Base-by-base conservation (phyloP, 2,113 vertebrate species). In the Calyptommatus sinebrachiatus region DNA sequence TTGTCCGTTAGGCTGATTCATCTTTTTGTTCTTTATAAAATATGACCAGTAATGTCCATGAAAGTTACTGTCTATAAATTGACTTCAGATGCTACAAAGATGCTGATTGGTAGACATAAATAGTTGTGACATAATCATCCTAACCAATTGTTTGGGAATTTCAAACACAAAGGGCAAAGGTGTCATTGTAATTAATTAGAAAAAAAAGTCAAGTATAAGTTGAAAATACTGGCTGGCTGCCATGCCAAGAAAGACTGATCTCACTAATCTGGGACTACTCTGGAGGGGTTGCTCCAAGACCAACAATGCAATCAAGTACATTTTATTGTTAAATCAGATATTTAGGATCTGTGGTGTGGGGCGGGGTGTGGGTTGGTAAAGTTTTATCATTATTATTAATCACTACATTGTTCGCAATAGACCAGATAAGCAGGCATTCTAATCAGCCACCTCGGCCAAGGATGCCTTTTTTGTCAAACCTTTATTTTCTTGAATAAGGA, bases 81-180 rank as follows among this genome's bases (percentile, higher is more conserved):
- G 50, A 20, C 31, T 67, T 10, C 50, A 77, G 50, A 8, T 20
- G 65, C 4, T 29, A 41, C 48, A 69, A 57, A 50, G 76, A 24
- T 22, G n/a, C 20, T 26, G 67, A 72, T 53, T 63, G 76, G 53
- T 74, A 46, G 45, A 26, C 69, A 72, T 63, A 16, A 68, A 63
- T 78, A 50, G 62, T 78, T 85, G 73, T 63, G 84, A 75, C 65
- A 61, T 83, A 80, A 83, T 50, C 65, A 31, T 74, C 7, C 20
- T 53, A 26, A 29, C 53, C 71, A 83, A 63, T 79, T 66, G 53
- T 16, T 10, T 22, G 10, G 60, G 53, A 26, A 61, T 50, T 63
- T 63, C 50, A 35, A 76, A 29, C 50, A 68, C 71, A 46, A 79
- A 76, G 57, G 78, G 18, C 26, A 41, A 62, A 26, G 18, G 12